Percentiles rank a stretch among this genome's conserved stretches.
Conservation (phyloP, 2,888 invertebrate species). For the Halictus ligatus region DNA sequence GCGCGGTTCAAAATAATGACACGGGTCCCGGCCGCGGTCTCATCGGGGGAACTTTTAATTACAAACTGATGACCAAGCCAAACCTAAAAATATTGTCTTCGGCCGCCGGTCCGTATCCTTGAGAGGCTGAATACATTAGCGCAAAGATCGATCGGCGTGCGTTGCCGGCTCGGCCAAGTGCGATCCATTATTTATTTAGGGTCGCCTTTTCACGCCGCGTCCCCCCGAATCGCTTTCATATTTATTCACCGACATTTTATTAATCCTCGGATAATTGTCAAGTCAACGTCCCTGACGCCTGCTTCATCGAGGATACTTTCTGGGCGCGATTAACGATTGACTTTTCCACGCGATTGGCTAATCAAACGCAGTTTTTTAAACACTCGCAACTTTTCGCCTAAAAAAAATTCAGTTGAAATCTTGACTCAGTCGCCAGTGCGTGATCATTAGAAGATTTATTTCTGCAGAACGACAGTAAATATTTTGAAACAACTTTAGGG, state of each 20-base stretch:
- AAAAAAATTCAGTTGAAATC: no score
- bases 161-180: conserved; percentile 54
- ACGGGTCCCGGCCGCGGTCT: conserved; percentile 77
- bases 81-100: conserved; percentile 83
- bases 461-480: no score
- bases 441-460: no score
- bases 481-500: no score
- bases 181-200: conserved; percentile 66
- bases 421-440: no score
- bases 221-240: conserved; percentile 28
- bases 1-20: conserved; percentile 83
- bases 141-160: conserved; percentile 70
- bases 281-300: not conserved
- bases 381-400: no score
- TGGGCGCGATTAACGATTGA: not conserved
- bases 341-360: no score
- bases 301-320: not conserved
- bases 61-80: conserved; percentile 83
- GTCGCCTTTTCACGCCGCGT: conserved; percentile 39
- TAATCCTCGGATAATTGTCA: conserved; percentile 16
- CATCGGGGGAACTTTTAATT: conserved; percentile 82
- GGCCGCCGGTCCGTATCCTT: conserved; percentile 66
- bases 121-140: conserved; percentile 71
- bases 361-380: no score
- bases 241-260: conserved; percentile 26